Evolutionary conservation across 2,797 vertebrate species (phyloP), one percentile per base, ranked within the genome.

Genomic region (Microchirus variegatus): DNA sequence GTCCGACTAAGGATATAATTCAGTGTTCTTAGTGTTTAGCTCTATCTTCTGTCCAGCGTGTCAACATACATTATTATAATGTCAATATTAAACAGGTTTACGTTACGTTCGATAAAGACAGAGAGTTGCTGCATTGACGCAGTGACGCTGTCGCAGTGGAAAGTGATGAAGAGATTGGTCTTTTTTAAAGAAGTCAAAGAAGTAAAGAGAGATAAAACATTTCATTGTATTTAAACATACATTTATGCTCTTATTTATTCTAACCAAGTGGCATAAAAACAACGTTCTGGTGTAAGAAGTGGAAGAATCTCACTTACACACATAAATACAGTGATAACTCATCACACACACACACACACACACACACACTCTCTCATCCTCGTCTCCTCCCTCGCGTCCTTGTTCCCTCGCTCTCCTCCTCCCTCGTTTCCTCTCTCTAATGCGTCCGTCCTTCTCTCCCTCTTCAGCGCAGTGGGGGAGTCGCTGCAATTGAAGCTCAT

Each of bases 401-500:
- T 11, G 14, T 14, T 42, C 17, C 35, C 36, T 17, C n/a, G 12
- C 44, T 68, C 59, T 36, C 61, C 56, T 75, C 72, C 73, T 67
- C 72, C 64, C 63, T 80, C 67, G 59, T 78, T 70, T 77, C 26
- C 67, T 67, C 40, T 50, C 40, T 50, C 85, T 87, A 64, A 70
- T 78, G 72, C 14, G 62, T 81, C 70, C 72, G 74, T 82, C 71
- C 70, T 82, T 80, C 81, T 85, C 61, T 36, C 51, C 65, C 58
- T 77, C n/a, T 62, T 74, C 76, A 54, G 78, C 81, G 10, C 86
- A 80, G 88, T 75, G 70, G 84, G 85, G 80, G 70, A 78, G 76
- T 77, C 5, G 59, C 83, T 84, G 80, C 85, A 84, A 89, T 80
- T 89, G 87, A 90, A 87, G 91, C 85, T 92, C 94, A 95, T 94